Base-by-base conservation (phyloP, 1,140 invertebrate species). In the Amphibalanus amphitrite region DNA sequence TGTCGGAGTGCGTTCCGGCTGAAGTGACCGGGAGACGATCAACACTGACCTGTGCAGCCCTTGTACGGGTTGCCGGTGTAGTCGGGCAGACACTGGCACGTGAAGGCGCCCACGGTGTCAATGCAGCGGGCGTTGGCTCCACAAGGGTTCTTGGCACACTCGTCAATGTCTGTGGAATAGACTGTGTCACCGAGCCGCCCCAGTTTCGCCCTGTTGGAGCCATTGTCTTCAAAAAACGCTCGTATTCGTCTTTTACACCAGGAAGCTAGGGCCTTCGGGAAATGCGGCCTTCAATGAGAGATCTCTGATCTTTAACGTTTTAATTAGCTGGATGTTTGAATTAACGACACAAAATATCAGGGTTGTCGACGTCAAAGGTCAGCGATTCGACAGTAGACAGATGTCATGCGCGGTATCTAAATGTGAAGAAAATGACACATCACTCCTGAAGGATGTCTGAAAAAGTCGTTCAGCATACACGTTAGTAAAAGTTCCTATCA, bases 41-140 rank as follows among this genome's bases (percentile, higher is more conserved):
- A 15, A 59, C 29, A 71, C 73, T 72, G 38, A 75, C 75, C 74
- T 23, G 71, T 80, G 75, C 92, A 94, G 64, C 74, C 89, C 81
- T 88, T 86, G 79, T 87, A 91, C 25, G 92, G 89, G 84, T 94
- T 90, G 79, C 92, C 91, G 70, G 86, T 84, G 79, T 86, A 94
- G 75, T 93, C 93, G 69, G 86, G 83, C 74, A 85, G 86, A 82
- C 92, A 95, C 67, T 83, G 73, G 69, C 75, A 76, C 29, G 72
- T 70, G 67, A 75, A 95, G 80, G 90, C 92, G 69, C 93, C 93
- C 68, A 90, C 79, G 28, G 90, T 92, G 79, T 95, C 92, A 74
- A 86, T 89, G 80, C 93, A 96, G 70, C 89, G 82, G 29, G 92
- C 89, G 78, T 94, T 91, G 76, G 84, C 84, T 76, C 91, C 90